Percentiles rank a stretch among this genome's conserved stretches.
These are phyloP conservation scores for Sphaerophoria rueppellii DNA, from an alignment of 2,888 invertebrate genomes.

Conservation along the genomic window DNA sequence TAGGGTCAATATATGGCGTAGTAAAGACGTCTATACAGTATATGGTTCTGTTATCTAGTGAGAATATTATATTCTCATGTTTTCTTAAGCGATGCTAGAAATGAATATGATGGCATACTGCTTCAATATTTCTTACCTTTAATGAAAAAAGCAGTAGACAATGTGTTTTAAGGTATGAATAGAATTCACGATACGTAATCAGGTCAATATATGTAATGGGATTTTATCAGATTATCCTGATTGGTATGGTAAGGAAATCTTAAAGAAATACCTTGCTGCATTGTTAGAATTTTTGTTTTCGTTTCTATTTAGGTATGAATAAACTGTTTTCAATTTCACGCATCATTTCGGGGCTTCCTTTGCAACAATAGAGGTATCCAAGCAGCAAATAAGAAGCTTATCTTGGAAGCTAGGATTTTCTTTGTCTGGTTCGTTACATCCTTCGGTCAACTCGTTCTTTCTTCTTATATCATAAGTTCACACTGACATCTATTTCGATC, in stretches of 20 bases:
- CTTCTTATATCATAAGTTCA: too few relatives aligned
- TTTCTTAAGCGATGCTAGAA: slow-evolving; percentile 16
- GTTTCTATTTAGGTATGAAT: not conserved
- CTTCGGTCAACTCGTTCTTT: not conserved
- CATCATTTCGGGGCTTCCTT: not conserved
- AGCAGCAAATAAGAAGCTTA: slow-evolving; percentile 15
- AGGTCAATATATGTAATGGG: not conserved
- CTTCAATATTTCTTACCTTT: not conserved
- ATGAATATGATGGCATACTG: slow-evolving; percentile 5
- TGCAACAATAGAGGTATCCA: not conserved
- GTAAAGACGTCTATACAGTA: not conserved
- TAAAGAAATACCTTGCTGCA: not conserved
- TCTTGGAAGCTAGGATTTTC: not conserved
- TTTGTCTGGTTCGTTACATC: not conserved
- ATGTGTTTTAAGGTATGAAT: not conserved
- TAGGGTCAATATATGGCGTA: not conserved
- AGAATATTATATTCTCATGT: slow-evolving; percentile 1
- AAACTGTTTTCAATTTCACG: slow-evolving; percentile 49
- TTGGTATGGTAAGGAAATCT: not conserved
- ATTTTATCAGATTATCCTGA: not conserved
- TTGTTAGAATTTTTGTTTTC: not conserved
- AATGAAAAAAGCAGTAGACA: not conserved
- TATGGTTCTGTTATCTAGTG: not conserved
- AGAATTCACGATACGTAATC: not conserved
- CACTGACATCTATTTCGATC: too few relatives aligned